A percentile compares a stretch with the other conserved stretches of the same genome.
These are phyloP conservation scores for Calliopum simillimum DNA, from an alignment of 2,888 invertebrate genomes.

Conservation along the genomic window DNA sequence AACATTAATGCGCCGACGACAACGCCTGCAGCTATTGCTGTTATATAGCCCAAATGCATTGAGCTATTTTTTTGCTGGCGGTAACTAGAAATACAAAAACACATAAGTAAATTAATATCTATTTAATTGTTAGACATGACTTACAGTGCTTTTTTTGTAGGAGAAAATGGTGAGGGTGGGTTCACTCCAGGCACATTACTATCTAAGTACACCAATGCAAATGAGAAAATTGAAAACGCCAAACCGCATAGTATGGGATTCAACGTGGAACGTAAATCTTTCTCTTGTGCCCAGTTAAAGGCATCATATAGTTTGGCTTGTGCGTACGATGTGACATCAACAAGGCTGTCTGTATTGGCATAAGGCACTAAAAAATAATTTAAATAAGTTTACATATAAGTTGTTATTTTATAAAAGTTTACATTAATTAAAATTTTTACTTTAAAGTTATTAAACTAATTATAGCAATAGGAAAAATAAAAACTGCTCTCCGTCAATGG, in stretches of 20 bases:
- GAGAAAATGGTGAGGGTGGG: constrained; percentile 73
- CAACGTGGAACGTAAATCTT: constrained; percentile 52
- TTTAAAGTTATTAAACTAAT: too few relatives aligned
- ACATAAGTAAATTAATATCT: constrained; percentile 43
- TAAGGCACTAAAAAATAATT: constrained; percentile 53
- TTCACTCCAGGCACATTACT: constrained; percentile 72
- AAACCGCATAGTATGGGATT: constrained; percentile 67
- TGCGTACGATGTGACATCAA: constrained; percentile 50
- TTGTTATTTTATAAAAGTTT: background rate
- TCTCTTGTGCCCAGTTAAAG: constrained; percentile 53
- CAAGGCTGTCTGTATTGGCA: constrained; percentile 49
- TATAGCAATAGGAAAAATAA: too few relatives aligned
- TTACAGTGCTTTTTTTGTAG: constrained; percentile 68
- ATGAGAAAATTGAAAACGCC: constrained; percentile 70
- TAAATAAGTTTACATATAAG: too few relatives aligned
- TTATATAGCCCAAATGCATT: constrained; percentile 69
- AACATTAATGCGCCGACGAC: constrained; percentile 67
- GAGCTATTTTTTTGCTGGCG: constrained; percentile 58
- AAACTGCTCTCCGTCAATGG: too few relatives aligned
- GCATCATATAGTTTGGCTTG: constrained; percentile 51
- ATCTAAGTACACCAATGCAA: constrained; percentile 73
- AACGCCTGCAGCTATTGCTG: constrained; percentile 68
- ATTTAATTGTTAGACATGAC: constrained; percentile 28
- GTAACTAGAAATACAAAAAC: constrained; percentile 49
- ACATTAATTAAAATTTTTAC: too few relatives aligned